Evolutionary conservation across 2,113 vertebrate genomes (phyloP), one percentile per base, ranked within the genome.

Genomic region (Brachionichthys hirsutus): DNA sequence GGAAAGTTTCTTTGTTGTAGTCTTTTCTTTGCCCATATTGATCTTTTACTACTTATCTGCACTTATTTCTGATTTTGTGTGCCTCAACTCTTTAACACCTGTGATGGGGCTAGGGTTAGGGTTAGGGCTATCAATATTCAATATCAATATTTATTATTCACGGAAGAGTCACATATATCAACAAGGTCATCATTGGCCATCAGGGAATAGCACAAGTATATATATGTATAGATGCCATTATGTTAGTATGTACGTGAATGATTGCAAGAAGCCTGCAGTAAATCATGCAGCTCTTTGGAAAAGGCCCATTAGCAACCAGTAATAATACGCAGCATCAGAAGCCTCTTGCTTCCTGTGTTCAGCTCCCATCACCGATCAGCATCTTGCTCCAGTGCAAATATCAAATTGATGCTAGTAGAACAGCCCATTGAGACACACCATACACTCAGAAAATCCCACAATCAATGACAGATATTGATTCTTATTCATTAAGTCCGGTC

Each of bases 381-480:
- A 36, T 60, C 58, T 24, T 12, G 24, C 67, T 62, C 50, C 41
- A 54, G 36, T 62, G 50, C 49, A 73, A 72, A n/a, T n/a, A n/a
- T n/a, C n/a, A n/a, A 76, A 78, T 75, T 20, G 69, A 79, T 62
- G 63, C 69, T 19, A 34, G 48, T 6, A 51, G 46, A 79, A 30
- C 1, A 15, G 54, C 19, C 62, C 64, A 47, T 16, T 5, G 53
- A 60, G 56, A 45, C 48, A 42, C 43, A n/a, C 1, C 18, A 22
- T 15, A 24, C 44, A 63, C 59, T 70, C 43, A 56, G 61, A 71
- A 82, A 73, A 75, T 48, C 57, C 82, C 62, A 14, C 68, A 73
- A 82, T 82, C 66, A 75, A 75, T 83, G 49, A 36, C 24, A 59
- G 41, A 76, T 69, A 88, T 85, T 69, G 80, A 85, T 80, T 69